Evolutionary conservation across 2,113 vertebrate species (phyloP), one percentile per base, ranked within the genome.

Genomic region (Pelecanoides urinatrix): DNA sequence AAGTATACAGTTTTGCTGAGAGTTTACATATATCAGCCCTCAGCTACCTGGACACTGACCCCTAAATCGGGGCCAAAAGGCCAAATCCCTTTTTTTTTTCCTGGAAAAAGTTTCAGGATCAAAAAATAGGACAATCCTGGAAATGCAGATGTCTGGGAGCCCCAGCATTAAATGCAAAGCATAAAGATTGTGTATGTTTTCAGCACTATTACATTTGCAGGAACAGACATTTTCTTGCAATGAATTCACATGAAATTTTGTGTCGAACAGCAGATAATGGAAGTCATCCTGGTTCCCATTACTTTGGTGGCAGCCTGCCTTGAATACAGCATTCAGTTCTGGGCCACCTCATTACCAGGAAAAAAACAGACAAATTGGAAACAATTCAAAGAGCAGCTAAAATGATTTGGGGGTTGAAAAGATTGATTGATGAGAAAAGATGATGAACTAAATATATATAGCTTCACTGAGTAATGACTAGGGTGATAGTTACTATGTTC

Each of bases 381-480:
- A 67, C 93, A 90, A 96, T 91, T 94, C 89, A 88, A 91, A 95
- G 59, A 90, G 77, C 45, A 94, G 93, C 81, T 88, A 62, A 93
- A 96, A 96, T 93, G 50, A 96, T 95, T 96, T 86, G 3, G 86
- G 59, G n/a, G 74, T 91, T 95, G 91, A 95, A 96, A 95, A 86
- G 94, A 92, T 49, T 88, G 94, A 97, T 80, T 95, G 94, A 90
- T 94, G 89, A 83, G 85, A 66, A 86, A 95, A 93, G 71, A 91
- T 88, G 89, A 95, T 94, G 89, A 93, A 92, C 87, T 94, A 93
- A 91, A 95, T 83, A 83, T 77, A 90, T 76, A 83, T 47, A 86
- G 81, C 77, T 96, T 92, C 81, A 44, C 84, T 90, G 84, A 92
- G 63, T 82, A 95, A 94, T 93, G 89, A 95, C 62, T 79, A 58